These are phyloP conservation scores for Stramonita haemastoma DNA, from an alignment of 2,888 invertebrate species.

Conservation along the genomic window DNA sequence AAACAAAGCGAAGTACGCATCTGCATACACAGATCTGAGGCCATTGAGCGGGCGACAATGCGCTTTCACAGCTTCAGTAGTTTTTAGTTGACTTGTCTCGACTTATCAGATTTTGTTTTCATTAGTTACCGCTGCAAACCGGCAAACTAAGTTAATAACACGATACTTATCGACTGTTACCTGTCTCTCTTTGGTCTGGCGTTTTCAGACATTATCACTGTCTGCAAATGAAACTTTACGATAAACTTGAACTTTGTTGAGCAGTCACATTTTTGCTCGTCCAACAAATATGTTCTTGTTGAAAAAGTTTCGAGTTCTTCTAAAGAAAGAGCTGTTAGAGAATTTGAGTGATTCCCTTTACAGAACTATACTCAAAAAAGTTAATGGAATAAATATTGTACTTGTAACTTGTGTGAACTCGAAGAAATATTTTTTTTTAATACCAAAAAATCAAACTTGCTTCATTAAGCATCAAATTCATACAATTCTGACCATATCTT, in stretches of 20 bases:
- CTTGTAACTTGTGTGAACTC: no score
- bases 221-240: neutral
- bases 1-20: neutral
- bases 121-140: neutral
- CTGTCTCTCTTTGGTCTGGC: neutral
- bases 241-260: neutral
- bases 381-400: no score
- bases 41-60: neutral
- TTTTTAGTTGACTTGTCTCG: neutral
- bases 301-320: neutral
- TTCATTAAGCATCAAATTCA: no score
- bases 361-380: neutral
- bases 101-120: conserved; percentile 19
- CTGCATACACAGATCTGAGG: neutral
- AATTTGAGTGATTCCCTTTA: neutral
- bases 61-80: neutral
- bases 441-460: no score
- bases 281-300: neutral
- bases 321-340: neutral
- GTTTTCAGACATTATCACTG: neutral
- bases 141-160: neutral
- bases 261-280: neutral
- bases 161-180: neutral
- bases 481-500: no score
- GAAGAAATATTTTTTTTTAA: no score